Evolutionary conservation across 2,888 invertebrate genomes (phyloP), one percentile per base, ranked within the genome.

Genomic region (Flexamia atlantica): DNA sequence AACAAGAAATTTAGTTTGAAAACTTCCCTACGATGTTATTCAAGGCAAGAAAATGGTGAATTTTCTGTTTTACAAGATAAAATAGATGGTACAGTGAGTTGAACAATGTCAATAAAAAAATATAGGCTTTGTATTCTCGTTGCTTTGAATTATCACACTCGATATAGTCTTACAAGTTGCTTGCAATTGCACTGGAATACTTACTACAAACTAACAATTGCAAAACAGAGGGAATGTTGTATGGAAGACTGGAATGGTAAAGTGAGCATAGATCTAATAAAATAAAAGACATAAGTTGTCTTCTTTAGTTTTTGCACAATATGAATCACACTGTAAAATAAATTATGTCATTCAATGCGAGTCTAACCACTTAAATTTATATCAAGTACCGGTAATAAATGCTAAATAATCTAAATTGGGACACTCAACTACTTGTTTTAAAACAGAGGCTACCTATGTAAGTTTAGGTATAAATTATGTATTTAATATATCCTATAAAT

Each of bases 201-300:
- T 7, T 9, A 64, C 14, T 64, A n/a, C 28, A 14, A 14, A 53
- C 3, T 23, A 2, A 23, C 20, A 5, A 53, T 53, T 53, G 53
- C 9, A 53, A 46, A 46, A 57, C 2, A 57, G 23, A 23, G 23
- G 57, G 64, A 64, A 64, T 64, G 28, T 64, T 28, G 12, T 9
- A 64, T 23, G 57, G 64, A 28, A 28, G 25, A 17, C 64, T 28
- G 64, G 64, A 64, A 64, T 64, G 64, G 14, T 64, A 14, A 14
- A 28, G 0, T 64, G 64, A 64, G 64, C 64, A 64, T n/a, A n/a
- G n/a, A 9, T 28, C 28, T 57, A 23, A 57, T 36, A n/a, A n/a
- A n/a, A n/a, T n/a, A n/a, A n/a, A n/a, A n/a, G n/a, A n/a, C n/a
- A n/a, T n/a, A n/a, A n/a, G n/a, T n/a, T n/a, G n/a, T n/a, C n/a